Evolutionary conservation across 2,113 vertebrate species (phyloP).

Genomic region (Gymnarchus niloticus): DNA sequence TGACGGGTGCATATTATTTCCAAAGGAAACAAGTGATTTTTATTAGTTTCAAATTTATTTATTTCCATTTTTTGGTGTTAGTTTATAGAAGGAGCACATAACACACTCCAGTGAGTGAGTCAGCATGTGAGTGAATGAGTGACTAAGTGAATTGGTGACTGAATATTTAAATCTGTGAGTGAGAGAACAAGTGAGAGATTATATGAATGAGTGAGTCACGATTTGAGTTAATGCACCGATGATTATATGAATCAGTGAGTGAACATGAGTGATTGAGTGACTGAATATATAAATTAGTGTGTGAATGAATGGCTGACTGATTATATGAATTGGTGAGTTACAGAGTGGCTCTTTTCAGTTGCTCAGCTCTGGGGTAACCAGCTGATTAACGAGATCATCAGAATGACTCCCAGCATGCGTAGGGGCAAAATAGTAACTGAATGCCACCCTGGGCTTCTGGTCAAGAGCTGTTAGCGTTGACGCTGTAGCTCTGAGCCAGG

Average conservation of each 20-base stretch:
- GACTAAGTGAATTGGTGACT: not conserved
- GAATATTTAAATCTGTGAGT: not conserved
- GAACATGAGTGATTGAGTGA: too few relatives aligned
- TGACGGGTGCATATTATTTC: too few relatives aligned
- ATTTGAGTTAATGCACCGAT: not conserved
- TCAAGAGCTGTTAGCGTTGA: not conserved
- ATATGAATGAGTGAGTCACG: not conserved
- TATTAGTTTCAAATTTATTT: not conserved
- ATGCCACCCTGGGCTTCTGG: not conserved
- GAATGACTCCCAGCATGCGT: not conserved
- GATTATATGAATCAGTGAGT: not conserved
- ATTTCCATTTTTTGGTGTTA: not conserved
- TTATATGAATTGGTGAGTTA: not conserved
- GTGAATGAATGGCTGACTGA: too few relatives aligned
- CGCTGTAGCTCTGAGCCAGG: not conserved
- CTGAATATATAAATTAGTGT: not conserved
- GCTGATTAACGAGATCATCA: not conserved
- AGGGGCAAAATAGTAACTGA: not conserved
- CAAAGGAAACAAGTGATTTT: not conserved
- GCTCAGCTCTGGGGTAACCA: not conserved
- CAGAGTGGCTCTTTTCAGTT: not conserved
- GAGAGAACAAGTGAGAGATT: not conserved
- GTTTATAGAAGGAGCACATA: not conserved
- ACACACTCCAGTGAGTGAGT: not conserved
- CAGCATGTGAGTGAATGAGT: not conserved